Conservation (phyloP, 2,797 vertebrate genomes). For the Myotis daubentonii region DNA sequence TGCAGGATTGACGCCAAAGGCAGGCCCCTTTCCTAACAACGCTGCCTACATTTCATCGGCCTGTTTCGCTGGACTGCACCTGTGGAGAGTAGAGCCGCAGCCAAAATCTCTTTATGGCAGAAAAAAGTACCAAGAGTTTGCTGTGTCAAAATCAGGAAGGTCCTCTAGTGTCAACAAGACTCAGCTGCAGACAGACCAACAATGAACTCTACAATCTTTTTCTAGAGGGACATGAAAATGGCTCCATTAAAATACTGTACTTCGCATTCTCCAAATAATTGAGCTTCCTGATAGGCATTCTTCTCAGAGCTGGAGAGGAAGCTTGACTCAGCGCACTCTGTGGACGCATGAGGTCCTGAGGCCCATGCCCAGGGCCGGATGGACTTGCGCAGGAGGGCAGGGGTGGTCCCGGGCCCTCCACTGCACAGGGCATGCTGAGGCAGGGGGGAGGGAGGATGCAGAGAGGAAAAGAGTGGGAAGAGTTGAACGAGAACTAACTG, state of each 20-base stretch:
- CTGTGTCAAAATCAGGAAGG: constrained; percentile 39
- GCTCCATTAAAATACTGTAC: constrained; percentile 29
- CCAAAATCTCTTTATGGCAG: background rate
- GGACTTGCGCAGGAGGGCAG: background rate
- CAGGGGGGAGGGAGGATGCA: fast-evolving
- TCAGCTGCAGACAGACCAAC: background rate
- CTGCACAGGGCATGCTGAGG: background rate
- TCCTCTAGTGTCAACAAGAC: background rate
- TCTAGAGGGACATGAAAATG: background rate
- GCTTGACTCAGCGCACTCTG: constrained; percentile 54
- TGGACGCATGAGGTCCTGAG: background rate
- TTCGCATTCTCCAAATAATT: constrained; percentile 74
- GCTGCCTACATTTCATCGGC: background rate
- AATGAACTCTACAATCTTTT: background rate
- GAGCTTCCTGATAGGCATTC: constrained; percentile 72
- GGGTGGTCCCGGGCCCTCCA: background rate
- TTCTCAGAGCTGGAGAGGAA: constrained; percentile 61
- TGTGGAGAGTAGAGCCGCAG: background rate
- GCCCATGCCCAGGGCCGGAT: background rate
- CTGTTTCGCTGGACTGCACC: background rate
- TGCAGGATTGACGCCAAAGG: background rate
- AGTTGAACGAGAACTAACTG: background rate
- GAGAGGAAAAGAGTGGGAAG: constrained; percentile 44
- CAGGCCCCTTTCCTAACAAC: background rate
- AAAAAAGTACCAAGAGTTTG: background rate